These are phyloP conservation scores for Sanderia malayensis DNA, from an alignment of 30 jellyfish, hydroid and myxozoan genomes.

Conservation along the genomic window DNA sequence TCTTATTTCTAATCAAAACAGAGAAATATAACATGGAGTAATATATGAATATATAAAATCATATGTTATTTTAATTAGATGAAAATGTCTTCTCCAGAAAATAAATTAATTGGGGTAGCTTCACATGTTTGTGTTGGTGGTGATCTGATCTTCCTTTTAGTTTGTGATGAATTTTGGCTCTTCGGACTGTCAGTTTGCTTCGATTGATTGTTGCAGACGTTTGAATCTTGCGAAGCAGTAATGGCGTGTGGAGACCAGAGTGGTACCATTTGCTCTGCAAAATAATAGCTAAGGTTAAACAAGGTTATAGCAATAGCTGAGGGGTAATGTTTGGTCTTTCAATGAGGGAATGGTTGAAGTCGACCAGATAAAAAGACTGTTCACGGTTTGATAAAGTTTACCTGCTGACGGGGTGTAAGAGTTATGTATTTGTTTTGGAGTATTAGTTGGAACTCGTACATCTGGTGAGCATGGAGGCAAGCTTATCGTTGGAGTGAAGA, in stretches of 20 bases:
- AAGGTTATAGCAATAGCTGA: no score
- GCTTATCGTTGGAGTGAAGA: not conserved
- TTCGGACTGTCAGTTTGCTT: not conserved
- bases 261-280: constrained; percentile 5
- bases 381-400: not conserved
- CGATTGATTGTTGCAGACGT: not conserved
- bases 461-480: not conserved
- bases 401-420: constrained; percentile 26
- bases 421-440: not conserved
- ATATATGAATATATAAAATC: no score
- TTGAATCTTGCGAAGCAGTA: not conserved
- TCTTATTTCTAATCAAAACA: no score
- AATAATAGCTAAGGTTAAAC: no score
- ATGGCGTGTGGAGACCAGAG: not conserved
- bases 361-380: no score
- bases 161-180: not conserved
- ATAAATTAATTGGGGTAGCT: not conserved
- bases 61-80: not conserved
- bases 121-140: not conserved
- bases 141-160: not conserved
- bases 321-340: no score
- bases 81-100: constrained; percentile 1
- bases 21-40: no score
- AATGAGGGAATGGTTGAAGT: no score
- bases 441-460: constrained; percentile 21